Evolutionary conservation across 2,888 invertebrate species (phyloP), one percentile per base, ranked within the genome.

Genomic region (Gryllus longicercus): DNA sequence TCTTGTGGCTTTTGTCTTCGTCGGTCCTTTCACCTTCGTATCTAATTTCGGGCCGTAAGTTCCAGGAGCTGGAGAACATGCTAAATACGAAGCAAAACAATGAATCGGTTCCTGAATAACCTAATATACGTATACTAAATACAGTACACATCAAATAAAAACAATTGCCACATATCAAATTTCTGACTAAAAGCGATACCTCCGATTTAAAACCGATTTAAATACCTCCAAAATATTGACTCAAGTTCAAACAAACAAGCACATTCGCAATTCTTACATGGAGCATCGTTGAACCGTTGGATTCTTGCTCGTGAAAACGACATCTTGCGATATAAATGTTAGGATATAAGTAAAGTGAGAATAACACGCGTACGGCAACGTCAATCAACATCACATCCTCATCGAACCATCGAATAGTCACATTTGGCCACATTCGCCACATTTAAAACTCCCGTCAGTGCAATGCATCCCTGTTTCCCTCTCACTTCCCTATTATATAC

Each of bases 241-340:
- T 4, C 21, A 14, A 75, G 74, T n/a, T 3, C 16, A 74, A 74
- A 74, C 0, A 8, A 38, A 10, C 5, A 11, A 5, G 18, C 4
- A 18, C 10, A 74, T 8, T n/a, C 18, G 10, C 1, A 21, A 21
- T 23, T 88, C 89, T 88, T 85, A 90, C 90, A 87, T 84, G 86
- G 85, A 51, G 87, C 85, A 82, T 90, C 90, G 84, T 90, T 90
- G 84, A 90, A 90, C 76, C 90, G 87, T 83, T 89, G 88, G 76
- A 90, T 86, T 85, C 88, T 89, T 1, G 90, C 90, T 85, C 89
- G 89, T 21, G 90, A 87, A 84, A 90, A 90, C 77, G 90, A 89
- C 90, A 90, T 90, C 78, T 81, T 85, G 5, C 51, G 8, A n/a
- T 4, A 14, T 76, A 51, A n/a, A 63, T 16, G 16, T 18, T 63